Conservation (phyloP, 35 echinoderm and acorn worm species). For the Ptychodera flava region DNA sequence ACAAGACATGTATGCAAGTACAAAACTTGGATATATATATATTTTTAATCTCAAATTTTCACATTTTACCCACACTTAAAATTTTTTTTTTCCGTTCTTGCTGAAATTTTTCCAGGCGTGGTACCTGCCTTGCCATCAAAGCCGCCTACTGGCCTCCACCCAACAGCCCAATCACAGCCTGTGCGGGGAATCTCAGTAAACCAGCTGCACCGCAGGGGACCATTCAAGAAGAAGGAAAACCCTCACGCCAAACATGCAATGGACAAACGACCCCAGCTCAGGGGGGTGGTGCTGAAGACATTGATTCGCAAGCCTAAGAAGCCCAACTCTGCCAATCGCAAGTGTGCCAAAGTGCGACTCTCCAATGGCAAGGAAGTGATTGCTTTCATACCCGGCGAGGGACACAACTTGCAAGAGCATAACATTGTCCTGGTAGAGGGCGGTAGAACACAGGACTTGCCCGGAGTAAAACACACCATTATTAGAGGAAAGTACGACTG, state of each 20-base stretch:
- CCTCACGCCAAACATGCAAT: slow-evolving; percentile 65
- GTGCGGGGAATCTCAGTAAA: neutral
- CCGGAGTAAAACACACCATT: slow-evolving; percentile 89
- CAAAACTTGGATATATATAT: too few relatives aligned
- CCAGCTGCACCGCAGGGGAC: slow-evolving; percentile 66
- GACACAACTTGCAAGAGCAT: slow-evolving; percentile 92
- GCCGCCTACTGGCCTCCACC: too few relatives aligned
- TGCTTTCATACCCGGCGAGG: slow-evolving; percentile 87
- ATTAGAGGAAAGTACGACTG: slow-evolving; percentile 98
- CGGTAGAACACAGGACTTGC: slow-evolving; percentile 86
- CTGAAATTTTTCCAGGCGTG: too few relatives aligned
- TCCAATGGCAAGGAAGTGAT: slow-evolving; percentile 87
- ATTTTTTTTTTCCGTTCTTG: too few relatives aligned
- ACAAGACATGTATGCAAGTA: too few relatives aligned
- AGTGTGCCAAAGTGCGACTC: slow-evolving; percentile 79
- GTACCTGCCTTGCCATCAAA: too few relatives aligned
- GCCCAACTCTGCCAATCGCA: slow-evolving; percentile 91
- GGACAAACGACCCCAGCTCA: slow-evolving; percentile 84
- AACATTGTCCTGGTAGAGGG: slow-evolving; percentile 96
- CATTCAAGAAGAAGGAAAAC: slow-evolving; percentile 51
- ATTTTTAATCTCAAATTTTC: too few relatives aligned
- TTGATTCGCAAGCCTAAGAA: slow-evolving; percentile 92
- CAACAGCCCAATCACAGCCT: too few relatives aligned
- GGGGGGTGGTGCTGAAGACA: slow-evolving; percentile 76
- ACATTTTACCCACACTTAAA: too few relatives aligned